Evolutionary conservation across 2,113 vertebrate species (phyloP).

Genomic region (Spizaetus ornatus): DNA sequence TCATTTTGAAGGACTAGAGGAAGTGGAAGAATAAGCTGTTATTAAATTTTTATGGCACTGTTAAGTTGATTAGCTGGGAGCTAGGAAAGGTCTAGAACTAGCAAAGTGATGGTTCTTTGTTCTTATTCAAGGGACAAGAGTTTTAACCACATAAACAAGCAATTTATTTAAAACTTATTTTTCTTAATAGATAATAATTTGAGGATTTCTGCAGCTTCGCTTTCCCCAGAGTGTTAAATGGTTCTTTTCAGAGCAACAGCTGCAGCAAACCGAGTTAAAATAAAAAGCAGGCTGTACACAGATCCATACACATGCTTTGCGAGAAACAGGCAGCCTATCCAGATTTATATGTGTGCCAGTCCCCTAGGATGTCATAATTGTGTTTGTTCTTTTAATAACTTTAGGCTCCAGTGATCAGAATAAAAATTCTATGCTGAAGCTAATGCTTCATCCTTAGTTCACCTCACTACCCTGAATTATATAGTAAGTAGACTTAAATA

Average conservation of each 20-base stretch:
- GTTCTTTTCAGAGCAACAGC: conserved; percentile 4
- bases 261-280: conserved; percentile 29
- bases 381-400: conserved; percentile 60
- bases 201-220: background rate
- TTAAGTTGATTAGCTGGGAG: conserved; percentile 50
- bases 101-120: background rate
- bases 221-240: background rate
- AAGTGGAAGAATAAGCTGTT: conserved; percentile 50
- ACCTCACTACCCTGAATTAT: conserved; percentile 11
- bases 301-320: background rate
- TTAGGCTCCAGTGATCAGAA: conserved; percentile 39
- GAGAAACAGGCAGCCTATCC: background rate
- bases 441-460: conserved; percentile 33
- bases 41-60: conserved; percentile 37
- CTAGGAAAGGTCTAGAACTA: background rate
- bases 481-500: conserved; percentile 16
- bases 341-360: conserved; percentile 27
- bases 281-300: background rate
- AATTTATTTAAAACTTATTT: conserved; percentile 20
- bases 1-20: conserved; percentile 34
- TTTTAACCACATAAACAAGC: background rate
- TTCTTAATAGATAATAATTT: background rate
- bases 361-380: conserved; percentile 29
- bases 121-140: background rate
- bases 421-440: conserved; percentile 29